phyloP scores from a whole-genome alignment of 2,888 invertebrate species.

The Cecidostiba fungosa region DNA sequence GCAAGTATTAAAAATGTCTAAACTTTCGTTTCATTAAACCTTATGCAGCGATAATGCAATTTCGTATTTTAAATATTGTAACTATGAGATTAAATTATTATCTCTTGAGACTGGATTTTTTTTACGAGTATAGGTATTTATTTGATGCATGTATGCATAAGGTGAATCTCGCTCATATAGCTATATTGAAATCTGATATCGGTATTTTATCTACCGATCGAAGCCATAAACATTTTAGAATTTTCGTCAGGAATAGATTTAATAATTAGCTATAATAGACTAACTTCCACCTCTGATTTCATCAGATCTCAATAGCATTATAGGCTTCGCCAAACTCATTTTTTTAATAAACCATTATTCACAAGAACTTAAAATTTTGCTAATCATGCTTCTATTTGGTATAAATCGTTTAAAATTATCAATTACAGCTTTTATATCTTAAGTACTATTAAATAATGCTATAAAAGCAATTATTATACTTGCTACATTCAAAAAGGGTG shows the following conservation, averaged over 20 bases:
- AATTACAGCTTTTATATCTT: not conserved
- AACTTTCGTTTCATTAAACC: not conserved
- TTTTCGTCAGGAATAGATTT: not conserved
- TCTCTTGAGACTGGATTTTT: not conserved
- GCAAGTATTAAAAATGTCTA: slow-evolving; percentile 3
- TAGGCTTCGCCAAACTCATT: not conserved
- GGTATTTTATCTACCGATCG: not conserved
- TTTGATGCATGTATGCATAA: not conserved
- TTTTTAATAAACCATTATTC: not conserved
- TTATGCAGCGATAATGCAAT: not conserved
- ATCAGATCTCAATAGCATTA: not conserved
- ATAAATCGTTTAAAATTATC: not conserved
- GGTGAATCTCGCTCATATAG: not conserved
- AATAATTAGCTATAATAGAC: not conserved
- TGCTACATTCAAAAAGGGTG: not conserved
- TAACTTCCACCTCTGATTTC: not conserved
- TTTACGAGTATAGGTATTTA: not conserved
- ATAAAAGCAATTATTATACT: not conserved
- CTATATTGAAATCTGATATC: not conserved
- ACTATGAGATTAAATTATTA: not conserved
- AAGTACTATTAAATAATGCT: not conserved
- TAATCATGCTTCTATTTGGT: not conserved
- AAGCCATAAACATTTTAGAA: not conserved
- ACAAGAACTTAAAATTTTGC: not conserved
- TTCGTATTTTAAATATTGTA: not conserved